Evolutionary conservation across 2,888 invertebrate genomes (phyloP).

Genomic region (Plebejus anna): DNA sequence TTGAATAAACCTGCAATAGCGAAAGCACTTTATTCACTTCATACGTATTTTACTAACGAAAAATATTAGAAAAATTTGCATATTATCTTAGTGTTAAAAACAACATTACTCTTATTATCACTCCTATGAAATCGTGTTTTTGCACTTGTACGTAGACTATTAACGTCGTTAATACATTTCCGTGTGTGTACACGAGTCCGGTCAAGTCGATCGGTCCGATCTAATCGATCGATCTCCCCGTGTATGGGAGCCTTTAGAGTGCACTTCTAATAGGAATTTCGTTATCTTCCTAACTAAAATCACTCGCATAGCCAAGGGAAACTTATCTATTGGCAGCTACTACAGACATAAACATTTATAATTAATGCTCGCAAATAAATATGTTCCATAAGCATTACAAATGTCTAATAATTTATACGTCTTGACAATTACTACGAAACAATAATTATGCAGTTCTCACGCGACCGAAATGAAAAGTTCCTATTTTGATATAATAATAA

Average conservation of each 20-base stretch:
- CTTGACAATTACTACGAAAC: not conserved
- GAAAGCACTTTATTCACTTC: not conserved
- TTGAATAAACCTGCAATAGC: not conserved
- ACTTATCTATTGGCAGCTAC: constrained; percentile 20
- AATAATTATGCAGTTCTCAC: not conserved
- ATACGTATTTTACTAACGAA: not conserved
- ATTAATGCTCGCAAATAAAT: constrained; percentile 15
- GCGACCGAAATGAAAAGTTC: not conserved
- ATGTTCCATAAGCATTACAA: not conserved
- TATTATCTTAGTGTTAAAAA: no score
- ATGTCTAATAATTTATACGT: not conserved
- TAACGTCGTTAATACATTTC: no score
- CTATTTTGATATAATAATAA: no score
- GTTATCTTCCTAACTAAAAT: constrained; percentile 2
- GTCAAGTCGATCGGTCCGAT: not conserved
- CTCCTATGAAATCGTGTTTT: no score
- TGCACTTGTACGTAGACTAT: no score
- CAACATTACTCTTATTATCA: no score
- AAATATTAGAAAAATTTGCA: not conserved
- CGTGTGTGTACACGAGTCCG: no score
- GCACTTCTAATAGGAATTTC: not conserved
- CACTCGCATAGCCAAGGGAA: constrained; percentile 15
- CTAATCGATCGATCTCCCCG: not conserved
- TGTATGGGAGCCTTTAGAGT: not conserved
- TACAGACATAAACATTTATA: not conserved